Base-by-base conservation (phyloP, 1,140 invertebrate species). In the Campodea augens region DNA sequence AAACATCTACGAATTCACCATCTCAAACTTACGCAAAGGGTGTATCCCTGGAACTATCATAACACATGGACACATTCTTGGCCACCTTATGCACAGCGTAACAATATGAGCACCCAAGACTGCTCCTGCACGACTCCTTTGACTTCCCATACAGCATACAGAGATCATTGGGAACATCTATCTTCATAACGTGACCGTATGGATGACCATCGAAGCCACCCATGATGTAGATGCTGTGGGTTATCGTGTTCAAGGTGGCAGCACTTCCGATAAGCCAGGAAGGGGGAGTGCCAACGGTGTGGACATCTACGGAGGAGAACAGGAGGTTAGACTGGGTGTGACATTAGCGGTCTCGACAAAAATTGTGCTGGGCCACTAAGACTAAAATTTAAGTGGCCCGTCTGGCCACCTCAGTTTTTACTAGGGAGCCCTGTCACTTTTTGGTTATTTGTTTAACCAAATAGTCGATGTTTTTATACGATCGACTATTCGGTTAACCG, bases 41-140 rank as follows among this genome's bases (percentile, higher is more conserved):
- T 10, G 15, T 32, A 15, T 7, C 7, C 7, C 7, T 15, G 15
- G 7, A 10, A 10, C 27, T 15, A 32, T 32, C 27, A 32, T 62
- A 68, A 45, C 65, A 67, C 38, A 61, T 55, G 3, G 61, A 58
- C 20, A 50, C 45, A 46, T 65, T 63, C 4, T 49, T 55, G 19
- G 53, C 51, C 12, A 52, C 54, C 18, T 47, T 38, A 22, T 55
- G 49, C n/a, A 49, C 47, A 2, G 72, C 64, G 3, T 75, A 71
- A 59, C 89, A 92, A 52, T 77, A 85, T 27, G 81, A 83, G 57
- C 89, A 95, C 1, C 87, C 88, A 54, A 80, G 74, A 68, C 55
- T 60, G 20, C 51, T 58, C 69, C 75, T 37, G 56, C 89, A 95
- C 25, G 73, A 72, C 19, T 73, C 65, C 58, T 82, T 81, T 29